Evolutionary conservation across 1,140 invertebrate species (phyloP).

Genomic region (Neuroterus valhalla): DNA sequence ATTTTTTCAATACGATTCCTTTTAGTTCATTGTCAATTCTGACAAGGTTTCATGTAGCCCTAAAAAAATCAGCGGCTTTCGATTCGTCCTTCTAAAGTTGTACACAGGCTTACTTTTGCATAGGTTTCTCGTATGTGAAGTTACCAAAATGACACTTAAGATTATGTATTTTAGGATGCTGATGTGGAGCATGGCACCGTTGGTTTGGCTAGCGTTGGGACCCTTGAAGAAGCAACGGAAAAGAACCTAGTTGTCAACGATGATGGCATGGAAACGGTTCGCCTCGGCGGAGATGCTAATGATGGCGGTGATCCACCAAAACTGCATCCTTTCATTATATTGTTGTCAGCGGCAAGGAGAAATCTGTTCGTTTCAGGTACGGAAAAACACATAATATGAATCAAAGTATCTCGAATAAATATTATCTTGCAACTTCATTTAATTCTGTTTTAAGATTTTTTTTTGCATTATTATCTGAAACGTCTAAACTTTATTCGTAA

Average conservation of each 20-base stretch:
- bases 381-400: neutral
- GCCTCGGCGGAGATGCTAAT: constrained; percentile 71
- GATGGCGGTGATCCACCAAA: constrained; percentile 60
- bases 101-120: neutral
- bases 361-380: constrained; percentile 66
- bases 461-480: neutral
- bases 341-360: constrained; percentile 57
- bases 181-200: constrained; percentile 75
- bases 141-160: neutral
- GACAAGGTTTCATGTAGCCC: too few relatives aligned
- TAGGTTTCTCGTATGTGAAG: too few relatives aligned
- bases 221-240: constrained; percentile 78
- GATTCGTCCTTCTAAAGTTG: too few relatives aligned
- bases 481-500: constrained; percentile 14
- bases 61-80: too few relatives aligned
- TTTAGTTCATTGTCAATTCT: too few relatives aligned
- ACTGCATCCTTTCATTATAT: constrained; percentile 59
- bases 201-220: constrained; percentile 86
- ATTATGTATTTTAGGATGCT: constrained; percentile 63
- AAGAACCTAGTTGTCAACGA: constrained; percentile 85
- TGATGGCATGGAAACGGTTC: constrained; percentile 83
- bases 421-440: neutral
- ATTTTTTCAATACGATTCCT: too few relatives aligned
- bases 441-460: neutral
- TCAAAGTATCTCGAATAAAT: too few relatives aligned